Evolutionary conservation across 2,113 vertebrate species (phyloP).

Genomic region (Ascaphus truei): DNA sequence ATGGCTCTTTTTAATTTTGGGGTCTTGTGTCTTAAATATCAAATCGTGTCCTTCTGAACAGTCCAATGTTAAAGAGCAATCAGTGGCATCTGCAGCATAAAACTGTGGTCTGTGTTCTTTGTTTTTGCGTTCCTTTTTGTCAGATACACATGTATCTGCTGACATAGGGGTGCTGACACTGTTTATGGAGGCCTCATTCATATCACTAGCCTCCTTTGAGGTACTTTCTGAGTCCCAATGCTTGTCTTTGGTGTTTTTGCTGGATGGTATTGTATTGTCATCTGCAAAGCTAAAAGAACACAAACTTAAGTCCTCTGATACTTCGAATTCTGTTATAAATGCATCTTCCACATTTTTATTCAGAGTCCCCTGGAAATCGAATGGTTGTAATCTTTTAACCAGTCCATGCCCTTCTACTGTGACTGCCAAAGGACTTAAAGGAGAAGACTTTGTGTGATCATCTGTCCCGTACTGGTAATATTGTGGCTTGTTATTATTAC

Average conservation of each 20-base stretch:
- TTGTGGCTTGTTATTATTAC: slow-evolving; percentile 35
- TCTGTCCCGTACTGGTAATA: slow-evolving; percentile 34
- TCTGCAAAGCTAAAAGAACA: slow-evolving; percentile 42
- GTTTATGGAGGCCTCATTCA: slow-evolving; percentile 60
- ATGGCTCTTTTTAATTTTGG: background rate
- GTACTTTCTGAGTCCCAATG: slow-evolving; percentile 34
- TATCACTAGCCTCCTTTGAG: slow-evolving; percentile 47
- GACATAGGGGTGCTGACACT: slow-evolving; percentile 63
- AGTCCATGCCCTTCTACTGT: slow-evolving; percentile 74
- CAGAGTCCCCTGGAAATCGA: slow-evolving; percentile 65
- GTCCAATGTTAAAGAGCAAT: slow-evolving; percentile 83
- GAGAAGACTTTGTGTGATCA: slow-evolving; percentile 27
- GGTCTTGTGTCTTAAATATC: background rate
- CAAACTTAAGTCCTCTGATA: slow-evolving; percentile 44
- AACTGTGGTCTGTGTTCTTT: slow-evolving; percentile 57
- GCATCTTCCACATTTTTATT: slow-evolving; percentile 55
- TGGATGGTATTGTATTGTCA: slow-evolving; percentile 29
- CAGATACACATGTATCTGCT: slow-evolving; percentile 59
- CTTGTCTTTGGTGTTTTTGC: slow-evolving; percentile 42
- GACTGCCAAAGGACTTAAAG: slow-evolving; percentile 64
- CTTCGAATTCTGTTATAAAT: slow-evolving; percentile 54
- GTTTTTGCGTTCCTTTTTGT: slow-evolving; percentile 57
- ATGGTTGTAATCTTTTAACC: slow-evolving; percentile 69
- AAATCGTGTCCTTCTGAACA: slow-evolving; percentile 71
- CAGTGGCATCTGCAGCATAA: slow-evolving; percentile 71